Base-by-base conservation (phyloP, 2,113 vertebrate genomes). In the Lucifuga dentata region DNA sequence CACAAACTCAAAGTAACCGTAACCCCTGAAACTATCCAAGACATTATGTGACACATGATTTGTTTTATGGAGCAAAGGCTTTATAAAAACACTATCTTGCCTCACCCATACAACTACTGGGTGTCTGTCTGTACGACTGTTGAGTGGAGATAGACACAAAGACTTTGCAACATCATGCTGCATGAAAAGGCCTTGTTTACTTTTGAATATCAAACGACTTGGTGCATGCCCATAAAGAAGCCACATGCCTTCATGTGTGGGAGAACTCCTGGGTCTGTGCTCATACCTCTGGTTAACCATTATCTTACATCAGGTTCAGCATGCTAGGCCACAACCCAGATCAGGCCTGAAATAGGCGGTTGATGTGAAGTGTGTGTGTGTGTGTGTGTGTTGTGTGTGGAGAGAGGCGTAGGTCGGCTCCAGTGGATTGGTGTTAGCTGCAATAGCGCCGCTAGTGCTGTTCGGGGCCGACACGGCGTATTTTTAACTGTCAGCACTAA, bases 401-500 rank as follows among this genome's bases (percentile, higher is more conserved):
- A 3, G 29, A 17, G 65, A 13, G 9, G 48, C 23, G n/a, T 19
- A 35, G 65, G 57, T 60, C 21, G 55, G 49, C 49, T 68, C 55
- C 36, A 50, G 35, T 8, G 29, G 53, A 66, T 68, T 33, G 12
- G 74, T 50, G 21, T 74, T 63, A 68, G 70, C 70, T 71, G 60
- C 50, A 69, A 56, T 45, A 60, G 72, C 52, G 48, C 59, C 17
- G 35, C 64, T 35, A 2, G 74, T 73, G 52, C 73, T 73, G 66
- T 78, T 67, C 65, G 6, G 57, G 43, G 69, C 36, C 69, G 29
- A 39, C 53, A 7, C n/a, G 0, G 71, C 65, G 77, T 89, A 91
- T 93, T 90, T 91, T 87, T 91, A 91, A 88, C 88, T 78, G 83
- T 83, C 85, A 70, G 82, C 88, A 86, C 86, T 90, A 90, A 93